Percentiles rank a stretch among this genome's conserved stretches.
phyloP scores from a whole-genome alignment of 2,797 vertebrate genomes.

The Coregonus sp. region DNA sequence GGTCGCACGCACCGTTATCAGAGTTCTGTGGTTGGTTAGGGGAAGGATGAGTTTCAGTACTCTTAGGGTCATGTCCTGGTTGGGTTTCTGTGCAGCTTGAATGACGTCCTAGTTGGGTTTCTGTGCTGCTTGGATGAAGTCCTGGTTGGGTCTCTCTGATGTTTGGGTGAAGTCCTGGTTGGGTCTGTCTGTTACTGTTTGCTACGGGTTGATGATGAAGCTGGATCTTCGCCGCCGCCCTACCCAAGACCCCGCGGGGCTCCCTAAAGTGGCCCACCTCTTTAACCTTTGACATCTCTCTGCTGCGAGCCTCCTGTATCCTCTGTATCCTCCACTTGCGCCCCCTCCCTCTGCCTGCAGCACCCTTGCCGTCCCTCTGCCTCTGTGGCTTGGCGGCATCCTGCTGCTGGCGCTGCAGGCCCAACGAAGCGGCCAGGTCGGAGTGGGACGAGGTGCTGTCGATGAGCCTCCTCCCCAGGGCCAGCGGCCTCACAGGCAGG shows the following conservation, averaged over 20 bases:
- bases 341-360: background rate
- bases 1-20: constrained; percentile 10
- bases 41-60: constrained; percentile 10
- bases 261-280: constrained; percentile 38
- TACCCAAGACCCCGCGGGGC: constrained; percentile 10
- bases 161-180: background rate
- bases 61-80: background rate
- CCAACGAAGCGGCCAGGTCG: constrained; percentile 78
- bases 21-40: background rate
- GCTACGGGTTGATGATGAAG: constrained; percentile 18
- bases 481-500: constrained; percentile 83
- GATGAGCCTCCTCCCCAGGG: constrained; percentile 77
- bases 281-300: constrained; percentile 7
- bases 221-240: constrained; percentile 32
- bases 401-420: constrained; percentile 35
- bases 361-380: background rate
- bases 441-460: constrained; percentile 93
- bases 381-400: constrained; percentile 16
- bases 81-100: background rate
- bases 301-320: background rate
- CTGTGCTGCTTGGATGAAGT: no score
- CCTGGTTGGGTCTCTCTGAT: background rate
- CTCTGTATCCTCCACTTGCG: constrained; percentile 1
- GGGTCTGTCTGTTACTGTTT: constrained; percentile 4
- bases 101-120: background rate